phyloP scores from a whole-genome alignment of 2,888 invertebrate genomes.

The Cantharis nigra region DNA sequence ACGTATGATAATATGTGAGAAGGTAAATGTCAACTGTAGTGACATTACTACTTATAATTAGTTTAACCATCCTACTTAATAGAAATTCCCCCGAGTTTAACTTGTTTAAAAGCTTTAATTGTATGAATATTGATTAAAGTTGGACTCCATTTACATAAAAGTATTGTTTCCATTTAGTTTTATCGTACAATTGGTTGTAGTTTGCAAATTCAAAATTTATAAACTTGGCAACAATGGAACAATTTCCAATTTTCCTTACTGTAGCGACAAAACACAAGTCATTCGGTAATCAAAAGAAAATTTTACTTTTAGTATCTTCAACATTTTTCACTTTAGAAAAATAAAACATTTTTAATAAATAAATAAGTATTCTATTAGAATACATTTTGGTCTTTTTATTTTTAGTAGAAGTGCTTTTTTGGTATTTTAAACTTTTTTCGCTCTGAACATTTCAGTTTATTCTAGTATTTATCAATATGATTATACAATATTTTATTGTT shows the following conservation, averaged over 20 bases:
- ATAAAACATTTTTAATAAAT: too few relatives aligned
- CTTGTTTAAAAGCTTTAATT: background rate
- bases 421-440: background rate
- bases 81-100: background rate
- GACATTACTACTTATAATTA: background rate
- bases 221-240: background rate
- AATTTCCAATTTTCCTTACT: background rate
- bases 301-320: too few relatives aligned
- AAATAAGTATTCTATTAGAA: background rate
- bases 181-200: background rate
- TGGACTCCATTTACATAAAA: background rate
- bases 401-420: background rate
- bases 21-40: background rate
- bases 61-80: background rate
- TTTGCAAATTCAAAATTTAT: background rate
- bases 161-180: background rate
- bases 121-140: background rate
- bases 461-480: background rate
- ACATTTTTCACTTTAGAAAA: background rate
- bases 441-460: background rate
- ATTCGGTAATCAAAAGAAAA: background rate
- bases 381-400: too few relatives aligned
- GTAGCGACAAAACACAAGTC: background rate
- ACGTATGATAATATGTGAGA: background rate
- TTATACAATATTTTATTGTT: background rate